Conservation (phyloP, 2,797 vertebrate genomes). For the Sebastes jordani region DNA sequence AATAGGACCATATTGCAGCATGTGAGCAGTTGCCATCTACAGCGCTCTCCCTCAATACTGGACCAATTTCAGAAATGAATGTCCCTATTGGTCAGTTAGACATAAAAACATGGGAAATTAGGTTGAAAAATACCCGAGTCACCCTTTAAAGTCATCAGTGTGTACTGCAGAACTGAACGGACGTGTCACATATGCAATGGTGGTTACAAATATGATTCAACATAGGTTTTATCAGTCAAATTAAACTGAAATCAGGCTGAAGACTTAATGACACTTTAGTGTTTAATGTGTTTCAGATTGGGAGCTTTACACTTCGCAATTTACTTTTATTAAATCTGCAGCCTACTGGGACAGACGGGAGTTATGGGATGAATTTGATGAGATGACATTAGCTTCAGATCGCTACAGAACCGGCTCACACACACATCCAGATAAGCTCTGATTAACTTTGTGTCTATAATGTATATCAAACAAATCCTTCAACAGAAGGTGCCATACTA, state of each 20-base stretch:
- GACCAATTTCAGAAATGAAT: too few relatives aligned
- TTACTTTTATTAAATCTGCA: background rate
- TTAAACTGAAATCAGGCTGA: background rate
- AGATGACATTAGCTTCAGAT: background rate
- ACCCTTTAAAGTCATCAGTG: background rate
- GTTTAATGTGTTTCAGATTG: background rate
- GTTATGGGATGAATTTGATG: background rate
- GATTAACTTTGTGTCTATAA: background rate
- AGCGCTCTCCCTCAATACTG: too few relatives aligned
- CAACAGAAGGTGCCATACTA: background rate
- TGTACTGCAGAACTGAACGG: background rate
- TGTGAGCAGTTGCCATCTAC: too few relatives aligned
- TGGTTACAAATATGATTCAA: background rate
- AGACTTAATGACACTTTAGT: background rate
- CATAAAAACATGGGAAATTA: background rate
- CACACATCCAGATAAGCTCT: background rate
- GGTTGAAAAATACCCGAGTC: fast-evolving
- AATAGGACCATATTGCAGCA: too few relatives aligned
- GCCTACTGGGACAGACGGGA: background rate
- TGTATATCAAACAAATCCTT: background rate
- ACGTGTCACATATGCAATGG: background rate
- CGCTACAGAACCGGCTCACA: background rate
- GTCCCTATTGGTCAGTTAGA: background rate
- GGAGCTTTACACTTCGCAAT: background rate
- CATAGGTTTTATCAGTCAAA: background rate